These are phyloP conservation scores for Antedon mediterranea DNA, from an alignment of 53 echinoderm and acorn worm genomes.

Conservation along the genomic window DNA sequence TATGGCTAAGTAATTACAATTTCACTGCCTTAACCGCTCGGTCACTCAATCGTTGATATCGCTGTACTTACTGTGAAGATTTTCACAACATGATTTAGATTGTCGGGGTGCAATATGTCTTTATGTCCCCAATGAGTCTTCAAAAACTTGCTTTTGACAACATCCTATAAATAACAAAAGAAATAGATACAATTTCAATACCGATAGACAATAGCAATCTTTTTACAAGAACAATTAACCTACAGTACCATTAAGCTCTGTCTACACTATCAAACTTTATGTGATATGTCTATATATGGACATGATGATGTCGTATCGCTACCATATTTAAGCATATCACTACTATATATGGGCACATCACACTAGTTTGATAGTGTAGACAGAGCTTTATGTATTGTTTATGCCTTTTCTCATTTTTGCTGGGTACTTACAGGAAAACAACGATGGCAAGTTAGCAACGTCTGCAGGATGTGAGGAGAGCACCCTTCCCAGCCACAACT, in stretches of 20 bases:
- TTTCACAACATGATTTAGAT: conserved; percentile 31
- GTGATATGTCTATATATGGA: no score
- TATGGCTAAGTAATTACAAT: no score
- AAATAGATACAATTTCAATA: neutral
- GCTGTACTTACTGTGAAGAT: conserved; percentile 56
- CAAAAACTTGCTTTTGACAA: conserved; percentile 60
- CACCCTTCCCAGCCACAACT: conserved; percentile 59
- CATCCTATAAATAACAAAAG: conserved; percentile 21
- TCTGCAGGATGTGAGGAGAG: conserved; percentile 43
- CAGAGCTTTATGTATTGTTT: no score
- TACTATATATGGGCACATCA: no score
- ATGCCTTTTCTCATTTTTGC: neutral
- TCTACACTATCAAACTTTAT: no score
- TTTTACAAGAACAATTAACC: neutral
- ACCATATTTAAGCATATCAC: no score
- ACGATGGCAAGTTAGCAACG: conserved; percentile 41
- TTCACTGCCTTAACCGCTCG: no score
- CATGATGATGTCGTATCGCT: no score
- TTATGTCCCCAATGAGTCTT: conserved; percentile 38
- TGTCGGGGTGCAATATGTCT: conserved; percentile 33
- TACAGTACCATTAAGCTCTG: no score
- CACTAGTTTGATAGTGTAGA: no score
- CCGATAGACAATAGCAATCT: neutral
- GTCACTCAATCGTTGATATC: no score
- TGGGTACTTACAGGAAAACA: conserved; percentile 56